Percentiles rank a stretch among this genome's conserved stretches.
phyloP scores from a whole-genome alignment of 2,113 vertebrate genomes.

The Spilogale gracilis region DNA sequence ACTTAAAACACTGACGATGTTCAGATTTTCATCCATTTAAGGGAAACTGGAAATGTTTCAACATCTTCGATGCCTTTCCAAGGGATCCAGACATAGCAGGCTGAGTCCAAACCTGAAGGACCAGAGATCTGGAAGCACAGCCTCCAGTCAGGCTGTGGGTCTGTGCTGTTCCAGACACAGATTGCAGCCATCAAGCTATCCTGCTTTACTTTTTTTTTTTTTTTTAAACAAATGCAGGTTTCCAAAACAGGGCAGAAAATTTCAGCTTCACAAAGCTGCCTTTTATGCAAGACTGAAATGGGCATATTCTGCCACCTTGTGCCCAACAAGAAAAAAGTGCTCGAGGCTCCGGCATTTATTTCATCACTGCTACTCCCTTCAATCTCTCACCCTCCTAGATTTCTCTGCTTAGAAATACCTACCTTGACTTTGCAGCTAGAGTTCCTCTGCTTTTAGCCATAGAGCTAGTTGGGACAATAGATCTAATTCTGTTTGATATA shows the following conservation, averaged over 20 bases:
- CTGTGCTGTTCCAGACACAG: not conserved
- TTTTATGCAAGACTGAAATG: not conserved
- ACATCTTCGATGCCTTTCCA: not conserved
- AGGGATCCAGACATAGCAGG: not conserved
- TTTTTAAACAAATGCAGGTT: not conserved
- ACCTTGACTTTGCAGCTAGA: not conserved
- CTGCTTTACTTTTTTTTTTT: not conserved
- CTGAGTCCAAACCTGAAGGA: not conserved
- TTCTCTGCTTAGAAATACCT: not conserved
- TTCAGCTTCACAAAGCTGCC: not conserved
- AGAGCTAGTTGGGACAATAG: not conserved
- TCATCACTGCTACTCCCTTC: not conserved
- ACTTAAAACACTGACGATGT: not conserved
- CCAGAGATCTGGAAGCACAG: rapidly evolving
- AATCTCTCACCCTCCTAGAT: not conserved
- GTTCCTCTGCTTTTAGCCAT: not conserved
- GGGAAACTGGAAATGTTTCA: not conserved
- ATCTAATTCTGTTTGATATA: not conserved
- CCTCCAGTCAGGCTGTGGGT: not conserved
- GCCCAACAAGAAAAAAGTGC: slow-evolving; percentile 10
- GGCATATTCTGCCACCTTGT: slow-evolving; percentile 70
- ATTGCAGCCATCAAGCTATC: not conserved
- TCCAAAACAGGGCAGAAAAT: not conserved
- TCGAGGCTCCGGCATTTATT: not conserved
- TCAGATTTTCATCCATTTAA: not conserved